Conservation (phyloP, 1,140 invertebrate genomes). For the Limonius californicus region DNA sequence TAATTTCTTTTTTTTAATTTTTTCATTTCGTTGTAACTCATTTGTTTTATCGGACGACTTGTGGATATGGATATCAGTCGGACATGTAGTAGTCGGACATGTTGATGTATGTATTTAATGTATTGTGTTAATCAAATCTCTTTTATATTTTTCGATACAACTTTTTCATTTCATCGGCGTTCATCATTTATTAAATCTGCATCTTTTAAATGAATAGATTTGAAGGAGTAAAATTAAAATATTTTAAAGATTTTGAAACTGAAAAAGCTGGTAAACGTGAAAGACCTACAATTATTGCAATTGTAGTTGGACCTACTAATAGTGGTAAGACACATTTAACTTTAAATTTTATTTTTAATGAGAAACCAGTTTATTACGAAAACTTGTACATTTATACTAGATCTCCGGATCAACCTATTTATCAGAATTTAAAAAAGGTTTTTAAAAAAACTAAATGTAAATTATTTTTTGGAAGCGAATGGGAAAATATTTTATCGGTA, state of each 20-base stretch:
- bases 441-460: neutral
- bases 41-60: neutral
- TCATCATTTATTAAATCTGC: neutral
- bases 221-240: neutral
- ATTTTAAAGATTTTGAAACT: neutral
- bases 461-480: too few relatives aligned
- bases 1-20: neutral
- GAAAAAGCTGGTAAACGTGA: neutral
- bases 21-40: neutral
- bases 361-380: neutral
- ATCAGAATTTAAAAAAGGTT: neutral
- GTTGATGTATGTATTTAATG: neutral
- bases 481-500: too few relatives aligned
- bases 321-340: too few relatives aligned
- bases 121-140: neutral
- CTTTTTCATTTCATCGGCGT: neutral
- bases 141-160: neutral
- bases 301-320: neutral
- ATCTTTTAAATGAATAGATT: neutral
- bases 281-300: too few relatives aligned
- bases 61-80: neutral
- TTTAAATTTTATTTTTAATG: too few relatives aligned
- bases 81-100: too few relatives aligned
- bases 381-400: neutral
- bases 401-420: too few relatives aligned